A percentile compares a stretch with the other conserved stretches of the same genome.
Evolutionary conservation across 64 coral and sea anemone species (phyloP).

Genomic region (Montipora foliosa): DNA sequence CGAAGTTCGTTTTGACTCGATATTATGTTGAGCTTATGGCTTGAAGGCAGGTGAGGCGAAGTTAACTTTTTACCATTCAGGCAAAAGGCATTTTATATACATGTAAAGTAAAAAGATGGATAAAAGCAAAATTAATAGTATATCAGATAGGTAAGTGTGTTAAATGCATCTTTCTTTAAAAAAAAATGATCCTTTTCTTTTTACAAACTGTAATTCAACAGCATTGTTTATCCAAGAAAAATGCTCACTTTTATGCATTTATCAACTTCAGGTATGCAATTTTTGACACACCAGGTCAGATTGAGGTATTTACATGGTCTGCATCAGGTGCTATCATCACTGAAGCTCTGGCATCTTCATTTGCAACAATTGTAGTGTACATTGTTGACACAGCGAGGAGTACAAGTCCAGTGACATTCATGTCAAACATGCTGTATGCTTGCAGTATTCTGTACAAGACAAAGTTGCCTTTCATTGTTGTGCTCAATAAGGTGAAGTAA

Average conservation of each 20-base stretch:
- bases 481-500: constrained; percentile 79
- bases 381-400: constrained; percentile 91
- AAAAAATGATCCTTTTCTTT: no score
- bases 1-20: no score
- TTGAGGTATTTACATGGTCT: constrained; percentile 99
- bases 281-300: constrained; percentile 98
- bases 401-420: constrained; percentile 95
- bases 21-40: no score
- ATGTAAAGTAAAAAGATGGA: no score
- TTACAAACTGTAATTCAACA: no score
- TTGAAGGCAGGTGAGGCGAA: no score
- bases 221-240: no score
- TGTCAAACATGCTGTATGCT: constrained; percentile 99
- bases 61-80: no score
- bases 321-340: constrained; percentile 97
- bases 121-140: no score
- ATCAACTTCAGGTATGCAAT: constrained; percentile 77
- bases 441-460: constrained; percentile 99
- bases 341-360: constrained; percentile 93
- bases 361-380: constrained; percentile 96
- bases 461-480: constrained; percentile 88
- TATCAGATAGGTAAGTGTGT: no score
- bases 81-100: no score
- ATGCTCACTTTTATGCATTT: not conserved
- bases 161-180: no score